phyloP scores from a whole-genome alignment of 2,113 vertebrate genomes.

The Saccopteryx leptura region DNA sequence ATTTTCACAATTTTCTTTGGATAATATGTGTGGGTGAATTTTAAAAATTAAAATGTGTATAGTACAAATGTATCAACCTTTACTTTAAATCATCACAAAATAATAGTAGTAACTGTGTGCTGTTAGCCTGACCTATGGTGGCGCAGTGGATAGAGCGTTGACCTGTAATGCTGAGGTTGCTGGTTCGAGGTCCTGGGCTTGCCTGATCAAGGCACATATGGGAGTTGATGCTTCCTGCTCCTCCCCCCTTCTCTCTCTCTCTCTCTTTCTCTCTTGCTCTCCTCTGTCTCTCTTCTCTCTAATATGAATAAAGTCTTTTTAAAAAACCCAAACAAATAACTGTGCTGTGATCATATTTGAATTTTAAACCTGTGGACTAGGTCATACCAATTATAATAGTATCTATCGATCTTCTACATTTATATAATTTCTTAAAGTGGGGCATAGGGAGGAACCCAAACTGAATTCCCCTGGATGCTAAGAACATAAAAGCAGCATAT shows the following conservation, averaged over 20 bases:
- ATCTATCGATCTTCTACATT: not conserved
- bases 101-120: too few species aligned
- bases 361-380: not conserved
- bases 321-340: not conserved
- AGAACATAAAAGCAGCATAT: not conserved
- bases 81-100: not conserved
- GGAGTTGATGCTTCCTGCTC: too few species aligned
- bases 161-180: too few species aligned
- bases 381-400: constrained; percentile 12
- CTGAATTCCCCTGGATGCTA: not conserved
- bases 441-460: not conserved
- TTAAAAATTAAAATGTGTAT: not conserved
- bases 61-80: not conserved
- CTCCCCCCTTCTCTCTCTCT: too few species aligned
- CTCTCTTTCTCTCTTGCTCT: too few species aligned
- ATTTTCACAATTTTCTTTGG: constrained; percentile 1
- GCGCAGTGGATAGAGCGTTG: too few species aligned
- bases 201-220: too few species aligned
- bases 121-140: too few species aligned
- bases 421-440: constrained; percentile 2
- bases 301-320: too few species aligned
- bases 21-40: not conserved
- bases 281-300: too few species aligned
- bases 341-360: not conserved
- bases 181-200: too few species aligned